Conservation (phyloP, 2,113 vertebrate species). For the Atherinomorus stipes region DNA sequence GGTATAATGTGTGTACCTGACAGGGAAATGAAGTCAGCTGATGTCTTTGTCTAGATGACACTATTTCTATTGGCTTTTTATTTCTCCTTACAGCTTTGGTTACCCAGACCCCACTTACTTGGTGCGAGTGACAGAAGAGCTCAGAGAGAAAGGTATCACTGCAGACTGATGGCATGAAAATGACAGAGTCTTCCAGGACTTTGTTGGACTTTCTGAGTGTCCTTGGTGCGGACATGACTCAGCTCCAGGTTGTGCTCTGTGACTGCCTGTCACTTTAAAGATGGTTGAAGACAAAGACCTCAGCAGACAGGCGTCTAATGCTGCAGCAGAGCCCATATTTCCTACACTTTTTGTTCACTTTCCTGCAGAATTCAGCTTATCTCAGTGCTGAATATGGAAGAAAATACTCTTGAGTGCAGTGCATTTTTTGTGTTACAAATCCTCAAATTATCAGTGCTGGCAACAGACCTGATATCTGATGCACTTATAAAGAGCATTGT, state of each 20-base stretch:
- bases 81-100: conserved; percentile 86
- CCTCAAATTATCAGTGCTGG: conserved; percentile 54
- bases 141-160: conserved; percentile 92
- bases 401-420: conserved; percentile 69
- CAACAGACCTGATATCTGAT: conserved; percentile 57
- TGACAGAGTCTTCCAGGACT: conserved; percentile 52
- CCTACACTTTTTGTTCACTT: conserved; percentile 53
- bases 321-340: conserved; percentile 65
- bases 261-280: conserved; percentile 41
- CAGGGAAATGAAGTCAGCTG: conserved; percentile 16
- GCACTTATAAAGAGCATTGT: conserved; percentile 62
- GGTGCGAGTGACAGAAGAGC: conserved; percentile 92
- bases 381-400: conserved; percentile 63
- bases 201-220: conserved; percentile 52
- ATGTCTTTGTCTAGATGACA: conserved; percentile 37
- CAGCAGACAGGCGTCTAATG: conserved; percentile 56
- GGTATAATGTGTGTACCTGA: conserved; percentile 32
- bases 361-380: conserved; percentile 52
- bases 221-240: conserved; percentile 51
- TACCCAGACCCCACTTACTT: conserved; percentile 94
- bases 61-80: conserved; percentile 20
- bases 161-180: conserved; percentile 82
- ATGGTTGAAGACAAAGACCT: conserved; percentile 56
- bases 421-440: conserved; percentile 65
- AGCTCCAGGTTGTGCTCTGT: conserved; percentile 54